Conservation (phyloP, 2,888 invertebrate genomes). For the Oscheius myriophilus region DNA sequence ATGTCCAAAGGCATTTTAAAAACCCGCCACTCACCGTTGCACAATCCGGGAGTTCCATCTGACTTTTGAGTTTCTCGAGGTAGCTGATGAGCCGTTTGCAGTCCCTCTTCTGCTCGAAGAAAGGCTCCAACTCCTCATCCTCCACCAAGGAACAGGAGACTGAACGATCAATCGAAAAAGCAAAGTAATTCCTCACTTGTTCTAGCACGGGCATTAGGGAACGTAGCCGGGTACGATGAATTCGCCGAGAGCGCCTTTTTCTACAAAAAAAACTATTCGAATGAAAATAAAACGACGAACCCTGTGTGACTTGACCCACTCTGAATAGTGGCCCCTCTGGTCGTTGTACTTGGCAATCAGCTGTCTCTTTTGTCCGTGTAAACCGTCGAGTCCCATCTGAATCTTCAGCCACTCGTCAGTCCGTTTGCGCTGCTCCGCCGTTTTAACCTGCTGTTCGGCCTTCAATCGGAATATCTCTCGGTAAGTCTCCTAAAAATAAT, state of each 20-base stretch:
- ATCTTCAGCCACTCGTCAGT: constrained; percentile 10
- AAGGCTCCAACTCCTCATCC: constrained; percentile 60
- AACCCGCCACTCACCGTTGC: not conserved
- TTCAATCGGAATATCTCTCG: constrained; percentile 11
- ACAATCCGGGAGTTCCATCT: constrained; percentile 6
- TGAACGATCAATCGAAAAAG: too few species aligned
- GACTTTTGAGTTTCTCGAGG: constrained; percentile 37
- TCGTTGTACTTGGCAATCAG: constrained; percentile 47
- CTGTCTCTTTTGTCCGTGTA: constrained; percentile 29
- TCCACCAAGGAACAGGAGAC: constrained; percentile 29
- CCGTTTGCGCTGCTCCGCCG: not conserved
- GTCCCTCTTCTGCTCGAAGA: constrained; percentile 59
- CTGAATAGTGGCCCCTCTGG: constrained; percentile 41
- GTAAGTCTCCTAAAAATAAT: constrained; percentile 22
- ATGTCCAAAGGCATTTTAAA: not conserved
- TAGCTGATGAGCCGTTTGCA: constrained; percentile 57
- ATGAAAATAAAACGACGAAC: constrained; percentile 1
- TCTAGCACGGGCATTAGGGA: constrained; percentile 4
- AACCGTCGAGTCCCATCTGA: constrained; percentile 28
- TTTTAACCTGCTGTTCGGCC: constrained; percentile 10
- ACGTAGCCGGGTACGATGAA: constrained; percentile 18
- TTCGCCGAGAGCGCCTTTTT: constrained; percentile 9
- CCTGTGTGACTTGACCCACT: constrained; percentile 41
- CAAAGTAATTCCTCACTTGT: constrained; percentile 8
- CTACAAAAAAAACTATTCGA: not conserved